Base-by-base conservation (phyloP, 2,113 vertebrate species). In the Misgurnus anguillicaudatus region DNA sequence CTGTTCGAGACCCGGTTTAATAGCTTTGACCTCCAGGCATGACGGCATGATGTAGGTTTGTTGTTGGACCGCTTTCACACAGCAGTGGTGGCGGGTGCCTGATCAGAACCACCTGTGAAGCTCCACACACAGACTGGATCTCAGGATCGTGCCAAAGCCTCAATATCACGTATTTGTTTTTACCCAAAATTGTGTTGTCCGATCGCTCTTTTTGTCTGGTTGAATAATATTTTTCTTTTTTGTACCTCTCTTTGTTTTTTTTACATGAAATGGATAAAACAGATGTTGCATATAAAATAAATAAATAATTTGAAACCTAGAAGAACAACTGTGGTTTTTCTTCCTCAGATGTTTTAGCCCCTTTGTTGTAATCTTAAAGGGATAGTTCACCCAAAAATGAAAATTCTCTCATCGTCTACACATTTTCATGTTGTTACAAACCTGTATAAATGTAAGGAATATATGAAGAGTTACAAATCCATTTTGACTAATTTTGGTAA, bases 201-300 rank as follows among this genome's bases (percentile, higher is more conserved):
- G 63, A 81, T 89, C 87, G 47, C 78, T 85, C 38, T 85, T 58
- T 79, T 85, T 81, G 87, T 75, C 80, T 39, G 80, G 48, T 80
- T 83, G 63, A 47, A 83, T 5, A 78, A 21, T 82, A 60, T 48
- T 73, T 85, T 75, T 87, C 65, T 53, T 51, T 70, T 75, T 75
- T 85, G 58, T 80, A 67, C 58, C 31, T 83, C 60, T 86, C 86
- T 87, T 85, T 77, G 90, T 89, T 88, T 86, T 89, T 91, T 84
- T 85, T 86, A 88, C 85, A 91, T 88, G 84, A 87, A 91, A 86
- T 87, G 84, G 86, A 91, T 91, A 84, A 88, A 89, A 86, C 90
- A 91, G 89, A 91, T 94, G 92, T 90, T 88, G 84, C 86, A 87
- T 89, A 86, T 89, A 81, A 81, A 86, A 85, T 88, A 85, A 87